phyloP scores from a whole-genome alignment of 2,888 invertebrate species.

The Rhagium mordax region DNA sequence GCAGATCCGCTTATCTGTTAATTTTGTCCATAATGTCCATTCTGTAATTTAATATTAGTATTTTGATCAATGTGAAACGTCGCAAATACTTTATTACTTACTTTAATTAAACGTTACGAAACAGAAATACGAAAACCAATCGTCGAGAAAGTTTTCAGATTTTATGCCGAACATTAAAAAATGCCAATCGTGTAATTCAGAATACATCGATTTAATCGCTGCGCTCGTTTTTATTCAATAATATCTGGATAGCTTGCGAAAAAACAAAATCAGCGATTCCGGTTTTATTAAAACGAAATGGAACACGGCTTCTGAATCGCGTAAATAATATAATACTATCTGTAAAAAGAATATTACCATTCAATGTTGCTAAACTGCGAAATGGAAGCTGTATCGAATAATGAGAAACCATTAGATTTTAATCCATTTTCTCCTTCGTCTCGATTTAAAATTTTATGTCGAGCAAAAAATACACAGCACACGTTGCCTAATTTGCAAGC shows the following conservation, averaged over 20 bases:
- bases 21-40: too few relatives aligned
- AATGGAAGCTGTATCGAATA: neutral
- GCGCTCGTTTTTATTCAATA: slow-evolving; percentile 22
- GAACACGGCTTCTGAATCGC: too few relatives aligned
- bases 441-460: too few relatives aligned
- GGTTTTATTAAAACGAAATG: slow-evolving; percentile 1
- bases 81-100: too few relatives aligned
- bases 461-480: too few relatives aligned
- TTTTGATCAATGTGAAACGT: too few relatives aligned
- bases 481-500: too few relatives aligned
- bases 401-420: neutral
- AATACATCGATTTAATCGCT: neutral
- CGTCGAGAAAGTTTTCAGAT: neutral
- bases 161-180: neutral
- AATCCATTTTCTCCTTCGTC: too few relatives aligned
- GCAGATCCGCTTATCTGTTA: too few relatives aligned
- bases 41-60: too few relatives aligned
- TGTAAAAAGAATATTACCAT: neutral
- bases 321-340: slow-evolving; percentile 12
- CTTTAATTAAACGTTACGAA: too few relatives aligned
- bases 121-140: neutral
- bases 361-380: neutral
- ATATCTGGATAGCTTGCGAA: slow-evolving; percentile 8
- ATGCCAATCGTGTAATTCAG: neutral
- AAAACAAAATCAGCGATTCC: slow-evolving; percentile 1